Conservation (phyloP, 2,888 invertebrate genomes). For the Trachelus stipa region DNA sequence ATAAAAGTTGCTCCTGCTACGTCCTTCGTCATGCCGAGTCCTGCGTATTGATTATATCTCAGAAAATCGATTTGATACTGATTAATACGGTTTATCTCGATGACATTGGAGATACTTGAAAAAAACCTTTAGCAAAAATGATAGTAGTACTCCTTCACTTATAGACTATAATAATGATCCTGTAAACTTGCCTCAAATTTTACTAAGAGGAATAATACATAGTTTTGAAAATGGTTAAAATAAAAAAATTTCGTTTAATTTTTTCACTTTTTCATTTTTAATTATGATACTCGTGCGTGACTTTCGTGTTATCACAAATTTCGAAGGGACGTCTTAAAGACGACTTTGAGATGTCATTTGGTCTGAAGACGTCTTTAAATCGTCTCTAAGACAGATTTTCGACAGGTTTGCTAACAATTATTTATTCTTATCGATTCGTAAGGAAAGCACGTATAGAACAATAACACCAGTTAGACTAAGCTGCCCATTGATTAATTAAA, state of each 20-base stretch:
- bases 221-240: too few species aligned
- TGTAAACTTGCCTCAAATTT: background rate
- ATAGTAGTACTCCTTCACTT: background rate
- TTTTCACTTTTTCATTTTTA: too few species aligned
- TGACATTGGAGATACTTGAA: background rate
- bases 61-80: background rate
- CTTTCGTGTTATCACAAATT: too few species aligned
- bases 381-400: too few species aligned
- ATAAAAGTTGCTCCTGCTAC: conserved; percentile 92
- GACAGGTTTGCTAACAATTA: background rate
- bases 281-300: too few species aligned
- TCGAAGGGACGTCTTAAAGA: too few species aligned
- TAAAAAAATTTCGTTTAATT: too few species aligned
- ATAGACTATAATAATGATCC: background rate
- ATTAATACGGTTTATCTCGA: background rate
- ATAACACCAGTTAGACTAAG: too few species aligned
- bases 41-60: conserved; percentile 57
- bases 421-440: background rate
- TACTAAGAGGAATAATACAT: background rate
- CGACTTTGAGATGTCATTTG: too few species aligned
- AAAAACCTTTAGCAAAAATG: background rate
- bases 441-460: too few species aligned
- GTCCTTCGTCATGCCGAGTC: conserved; percentile 76
- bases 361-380: too few species aligned
- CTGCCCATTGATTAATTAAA: background rate